These are phyloP conservation scores for Microchrysa polita DNA, from an alignment of 2,888 invertebrate genomes.

Conservation along the genomic window DNA sequence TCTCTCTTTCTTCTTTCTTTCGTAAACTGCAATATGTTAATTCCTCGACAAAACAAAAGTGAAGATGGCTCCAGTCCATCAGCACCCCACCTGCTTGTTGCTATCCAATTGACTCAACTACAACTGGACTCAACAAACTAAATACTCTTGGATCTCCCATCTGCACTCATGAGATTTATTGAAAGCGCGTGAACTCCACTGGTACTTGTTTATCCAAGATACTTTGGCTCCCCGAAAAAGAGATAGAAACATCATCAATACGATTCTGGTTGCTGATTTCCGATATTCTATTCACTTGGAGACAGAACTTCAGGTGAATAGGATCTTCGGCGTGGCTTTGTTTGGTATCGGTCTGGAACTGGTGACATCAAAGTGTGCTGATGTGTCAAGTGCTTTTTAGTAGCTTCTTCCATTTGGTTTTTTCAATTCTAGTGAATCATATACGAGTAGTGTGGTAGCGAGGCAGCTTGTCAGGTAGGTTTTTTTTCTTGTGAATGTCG, in stretches of 20 bases:
- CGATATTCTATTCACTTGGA: slow-evolving; percentile 37
- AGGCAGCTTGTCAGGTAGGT: too few relatives aligned
- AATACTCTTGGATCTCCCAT: not conserved
- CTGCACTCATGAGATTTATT: not conserved
- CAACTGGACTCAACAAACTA: too few relatives aligned
- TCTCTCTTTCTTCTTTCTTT: too few relatives aligned
- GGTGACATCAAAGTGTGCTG: slow-evolving; percentile 32
- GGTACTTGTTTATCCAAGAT: not conserved
- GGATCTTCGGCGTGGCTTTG: not conserved
- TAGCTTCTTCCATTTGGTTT: slow-evolving; percentile 3
- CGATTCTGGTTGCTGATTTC: slow-evolving; percentile 28
- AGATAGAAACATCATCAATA: not conserved
- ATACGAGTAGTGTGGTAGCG: not conserved
- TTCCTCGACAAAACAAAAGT: too few relatives aligned
- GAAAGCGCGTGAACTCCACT: not conserved
- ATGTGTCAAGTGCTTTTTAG: slow-evolving; percentile 37
- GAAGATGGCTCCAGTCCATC: slow-evolving; percentile 16
- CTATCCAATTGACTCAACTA: not conserved
- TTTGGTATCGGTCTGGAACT: not conserved
- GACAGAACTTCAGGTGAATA: slow-evolving; percentile 43
- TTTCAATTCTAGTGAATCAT: not conserved
- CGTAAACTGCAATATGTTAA: too few relatives aligned
- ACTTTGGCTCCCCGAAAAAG: not conserved
- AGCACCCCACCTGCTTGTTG: slow-evolving; percentile 7
- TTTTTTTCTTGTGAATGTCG: too few relatives aligned